Percentiles rank a stretch among this genome's conserved stretches.
phyloP scores from a whole-genome alignment of 2,888 invertebrate species.

The Heteromyza rotundicornis region DNA sequence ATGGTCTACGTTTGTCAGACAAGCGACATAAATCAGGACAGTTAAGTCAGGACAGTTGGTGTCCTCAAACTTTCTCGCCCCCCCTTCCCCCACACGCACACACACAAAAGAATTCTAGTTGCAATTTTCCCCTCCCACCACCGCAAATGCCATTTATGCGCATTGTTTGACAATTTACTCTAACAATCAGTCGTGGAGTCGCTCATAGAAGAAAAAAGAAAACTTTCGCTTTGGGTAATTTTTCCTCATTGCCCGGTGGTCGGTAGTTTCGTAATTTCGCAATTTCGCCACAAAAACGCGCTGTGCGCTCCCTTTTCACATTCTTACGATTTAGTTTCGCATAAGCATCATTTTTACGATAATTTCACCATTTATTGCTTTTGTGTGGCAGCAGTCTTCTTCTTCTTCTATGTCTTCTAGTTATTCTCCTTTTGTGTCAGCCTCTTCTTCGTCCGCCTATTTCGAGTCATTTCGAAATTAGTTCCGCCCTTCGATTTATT shows the following conservation, averaged over 20 bases:
- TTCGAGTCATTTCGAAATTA: constrained; percentile 59
- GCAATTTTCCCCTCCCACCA: background rate
- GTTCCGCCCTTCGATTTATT: constrained; percentile 63
- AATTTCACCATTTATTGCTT: constrained; percentile 2
- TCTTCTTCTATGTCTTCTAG: constrained; percentile 12
- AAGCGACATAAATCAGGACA: constrained; percentile 38
- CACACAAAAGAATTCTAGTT: background rate
- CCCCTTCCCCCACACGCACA: background rate
- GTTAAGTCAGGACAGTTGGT: constrained; percentile 22
- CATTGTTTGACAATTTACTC: constrained; percentile 12
- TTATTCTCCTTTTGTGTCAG: constrained; percentile 27
- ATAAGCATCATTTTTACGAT: constrained; percentile 7
- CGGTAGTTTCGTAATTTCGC: background rate
- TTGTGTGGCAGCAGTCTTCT: constrained; percentile 20
- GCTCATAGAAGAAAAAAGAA: no score
- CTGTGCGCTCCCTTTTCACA: background rate
- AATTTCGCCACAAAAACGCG: background rate
- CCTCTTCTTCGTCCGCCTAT: constrained; percentile 43
- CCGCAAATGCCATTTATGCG: background rate
- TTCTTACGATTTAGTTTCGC: background rate
- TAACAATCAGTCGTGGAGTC: background rate
- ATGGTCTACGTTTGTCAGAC: constrained; percentile 5
- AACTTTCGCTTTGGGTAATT: background rate
- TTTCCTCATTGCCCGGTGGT: constrained; percentile 5
- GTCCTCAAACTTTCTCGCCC: background rate